These are phyloP conservation scores for Bhutanitis thaidina DNA, from an alignment of 2,888 invertebrate species.

Conservation along the genomic window DNA sequence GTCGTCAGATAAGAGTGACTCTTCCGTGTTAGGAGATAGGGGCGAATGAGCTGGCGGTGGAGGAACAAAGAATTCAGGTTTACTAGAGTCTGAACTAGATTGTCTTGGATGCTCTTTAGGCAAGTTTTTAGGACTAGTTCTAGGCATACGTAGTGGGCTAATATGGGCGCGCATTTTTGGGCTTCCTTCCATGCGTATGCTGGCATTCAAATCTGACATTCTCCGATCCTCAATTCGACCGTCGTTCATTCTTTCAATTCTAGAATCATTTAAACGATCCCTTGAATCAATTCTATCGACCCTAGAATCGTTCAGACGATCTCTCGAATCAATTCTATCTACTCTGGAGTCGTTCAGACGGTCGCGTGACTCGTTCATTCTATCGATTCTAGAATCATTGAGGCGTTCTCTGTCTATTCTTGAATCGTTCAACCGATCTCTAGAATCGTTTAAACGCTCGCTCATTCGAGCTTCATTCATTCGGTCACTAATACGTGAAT, in stretches of 20 bases:
- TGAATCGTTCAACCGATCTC: conserved; percentile 29
- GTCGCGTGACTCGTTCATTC: conserved; percentile 31
- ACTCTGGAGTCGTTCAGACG: conserved; percentile 24
- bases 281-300: conserved; percentile 25
- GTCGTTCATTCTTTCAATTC: conserved; percentile 32
- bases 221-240: conserved; percentile 46
- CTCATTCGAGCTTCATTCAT: conserved; percentile 23
- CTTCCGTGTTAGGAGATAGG: conserved; percentile 66
- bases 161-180: conserved; percentile 58
- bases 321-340: conserved; percentile 24
- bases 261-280: conserved; percentile 26
- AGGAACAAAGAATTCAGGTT: conserved; percentile 53
- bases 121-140: conserved; percentile 50
- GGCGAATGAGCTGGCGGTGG: conserved; percentile 54
- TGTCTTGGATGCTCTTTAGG: conserved; percentile 53
- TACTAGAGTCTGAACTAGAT: conserved; percentile 46
- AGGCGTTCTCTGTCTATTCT: conserved; percentile 26
- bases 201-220: conserved; percentile 58
- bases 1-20: conserved; percentile 64
- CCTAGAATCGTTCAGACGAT: conserved; percentile 27
- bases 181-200: conserved; percentile 60
- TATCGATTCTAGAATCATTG: conserved; percentile 36
- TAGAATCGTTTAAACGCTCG: conserved; percentile 24
- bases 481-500: conserved; percentile 25
- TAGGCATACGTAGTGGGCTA: conserved; percentile 53